These are phyloP conservation scores for human DNA, from an alignment of 2,113 vertebrate genomes.

Conservation along the genomic window GRCh38 chr18:70898001-70898500, in stretches of 20 bases:
- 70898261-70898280: too few species aligned
- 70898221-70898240: not conserved
- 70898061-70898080: not conserved
- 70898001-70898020: accelerated
- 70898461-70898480: not conserved
- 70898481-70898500: not conserved
- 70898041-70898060: not conserved
- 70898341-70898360: not conserved
- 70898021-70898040: not conserved
- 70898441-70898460: not conserved
- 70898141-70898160: not conserved
- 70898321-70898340: not conserved
- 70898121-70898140: not conserved
- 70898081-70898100: not conserved
- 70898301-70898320: not conserved
- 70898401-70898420: not conserved
- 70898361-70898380: not conserved
- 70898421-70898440: not conserved
- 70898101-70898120: not conserved
- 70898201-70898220: not conserved
- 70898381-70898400: not conserved
- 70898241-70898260: not conserved
- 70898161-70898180: not conserved
- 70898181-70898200: not conserved
- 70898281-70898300: accelerated